Evolutionary conservation across 1,140 invertebrate genomes (phyloP).

Genomic region (Apocrypta bakeri): DNA sequence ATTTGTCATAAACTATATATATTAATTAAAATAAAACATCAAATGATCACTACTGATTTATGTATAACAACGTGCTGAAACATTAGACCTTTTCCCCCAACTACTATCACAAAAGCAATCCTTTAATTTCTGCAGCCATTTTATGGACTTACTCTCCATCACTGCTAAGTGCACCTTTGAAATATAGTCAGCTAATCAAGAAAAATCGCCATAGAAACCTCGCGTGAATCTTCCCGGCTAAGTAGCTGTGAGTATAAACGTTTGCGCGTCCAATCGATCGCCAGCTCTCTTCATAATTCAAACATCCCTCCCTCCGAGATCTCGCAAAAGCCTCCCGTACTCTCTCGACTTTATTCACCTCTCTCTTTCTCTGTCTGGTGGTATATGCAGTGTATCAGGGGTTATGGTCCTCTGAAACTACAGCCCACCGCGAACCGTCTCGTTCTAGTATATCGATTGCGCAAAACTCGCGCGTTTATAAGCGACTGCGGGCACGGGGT

Average conservation of each 20-base stretch:
- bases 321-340: not conserved
- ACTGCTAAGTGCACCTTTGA: not conserved
- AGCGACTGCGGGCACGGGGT: not conserved
- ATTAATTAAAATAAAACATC: too few species aligned
- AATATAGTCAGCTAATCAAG: not conserved
- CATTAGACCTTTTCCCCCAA: not conserved
- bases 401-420: not conserved
- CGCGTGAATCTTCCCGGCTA: not conserved
- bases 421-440: not conserved
- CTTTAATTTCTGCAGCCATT: not conserved
- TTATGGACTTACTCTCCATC: not conserved
- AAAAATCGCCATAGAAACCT: not conserved
- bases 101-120: not conserved
- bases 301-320: not conserved
- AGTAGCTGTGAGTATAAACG: not conserved
- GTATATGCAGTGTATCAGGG: not conserved
- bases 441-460: constrained; percentile 28
- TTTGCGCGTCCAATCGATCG: not conserved
- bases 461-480: constrained; percentile 28
- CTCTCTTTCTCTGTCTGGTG: not conserved
- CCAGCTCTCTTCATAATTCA: constrained; percentile 41
- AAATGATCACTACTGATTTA: too few species aligned
- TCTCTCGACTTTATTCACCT: not conserved
- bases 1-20: too few species aligned
- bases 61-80: too few species aligned